These are phyloP conservation scores for Helicoverpa armigera DNA, from an alignment of 1,140 invertebrate species.

Conservation along the genomic window DNA sequence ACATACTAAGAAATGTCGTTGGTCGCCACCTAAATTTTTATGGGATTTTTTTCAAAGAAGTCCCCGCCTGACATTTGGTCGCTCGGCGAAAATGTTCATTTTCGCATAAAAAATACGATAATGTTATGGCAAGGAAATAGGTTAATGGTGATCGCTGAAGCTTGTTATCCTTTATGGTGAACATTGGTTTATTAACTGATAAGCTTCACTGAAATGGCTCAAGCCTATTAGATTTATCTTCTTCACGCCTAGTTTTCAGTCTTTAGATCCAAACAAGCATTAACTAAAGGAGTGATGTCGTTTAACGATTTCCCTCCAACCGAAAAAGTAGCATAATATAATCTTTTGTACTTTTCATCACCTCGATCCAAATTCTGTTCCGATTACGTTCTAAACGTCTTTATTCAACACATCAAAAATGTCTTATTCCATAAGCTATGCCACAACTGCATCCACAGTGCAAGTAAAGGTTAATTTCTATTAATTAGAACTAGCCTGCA, in stretches of 20 bases:
- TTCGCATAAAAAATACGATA: slow-evolving; percentile 41
- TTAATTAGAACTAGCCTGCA: not conserved
- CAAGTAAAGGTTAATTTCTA: not conserved
- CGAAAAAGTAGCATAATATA: too few relatives aligned
- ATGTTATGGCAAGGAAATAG: slow-evolving; percentile 30
- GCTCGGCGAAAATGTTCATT: slow-evolving; percentile 31
- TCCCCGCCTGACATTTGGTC: slow-evolving; percentile 27
- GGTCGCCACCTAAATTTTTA: slow-evolving; percentile 42
- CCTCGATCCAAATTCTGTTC: too few relatives aligned
- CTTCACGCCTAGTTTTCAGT: too few relatives aligned
- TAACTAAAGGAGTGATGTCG: too few relatives aligned
- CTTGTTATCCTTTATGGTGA: slow-evolving; percentile 13
- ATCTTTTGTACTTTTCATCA: too few relatives aligned
- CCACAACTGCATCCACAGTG: not conserved
- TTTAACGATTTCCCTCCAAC: too few relatives aligned
- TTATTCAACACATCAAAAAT: too few relatives aligned
- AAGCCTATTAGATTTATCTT: not conserved
- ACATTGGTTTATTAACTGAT: not conserved
- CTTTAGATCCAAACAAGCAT: too few relatives aligned
- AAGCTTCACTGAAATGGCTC: not conserved
- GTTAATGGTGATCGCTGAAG: slow-evolving; percentile 26
- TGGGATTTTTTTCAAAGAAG: slow-evolving; percentile 27
- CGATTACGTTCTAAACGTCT: too few relatives aligned
- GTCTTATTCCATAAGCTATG: too few relatives aligned
- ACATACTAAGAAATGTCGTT: slow-evolving; percentile 45